Percentiles rank a stretch among this genome's conserved stretches.
Conservation (phyloP, 2,113 vertebrate genomes). For the Ceuthmochares aereus region DNA sequence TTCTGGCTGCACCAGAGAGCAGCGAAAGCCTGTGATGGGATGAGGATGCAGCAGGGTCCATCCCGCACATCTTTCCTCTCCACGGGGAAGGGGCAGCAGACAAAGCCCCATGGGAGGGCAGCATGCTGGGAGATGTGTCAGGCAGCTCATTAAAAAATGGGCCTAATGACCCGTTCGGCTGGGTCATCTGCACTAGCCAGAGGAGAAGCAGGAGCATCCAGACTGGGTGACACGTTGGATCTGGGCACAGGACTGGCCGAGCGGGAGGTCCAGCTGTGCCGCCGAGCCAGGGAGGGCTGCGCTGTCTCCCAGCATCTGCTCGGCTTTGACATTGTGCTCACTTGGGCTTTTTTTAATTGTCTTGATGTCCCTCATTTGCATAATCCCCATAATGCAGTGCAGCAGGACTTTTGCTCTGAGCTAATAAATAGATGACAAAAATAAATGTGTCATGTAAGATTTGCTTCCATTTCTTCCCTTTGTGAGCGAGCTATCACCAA, state of each 20-base stretch:
- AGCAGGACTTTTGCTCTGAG: conserved; percentile 58
- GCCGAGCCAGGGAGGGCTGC: not conserved
- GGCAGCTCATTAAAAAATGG: not conserved
- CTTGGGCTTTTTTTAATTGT: conserved; percentile 40
- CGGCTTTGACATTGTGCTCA: conserved; percentile 20
- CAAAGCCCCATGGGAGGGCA: fast-evolving
- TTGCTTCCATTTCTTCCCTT: conserved; percentile 44
- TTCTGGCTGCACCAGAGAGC: fast-evolving
- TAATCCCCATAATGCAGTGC: conserved; percentile 43
- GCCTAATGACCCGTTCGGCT: not conserved
- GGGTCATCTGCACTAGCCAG: fast-evolving
- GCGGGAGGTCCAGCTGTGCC: not conserved
- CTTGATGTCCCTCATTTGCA: conserved; percentile 57
- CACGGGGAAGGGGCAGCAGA: not conserved
- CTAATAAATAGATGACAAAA: conserved; percentile 66
- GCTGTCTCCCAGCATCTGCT: not conserved
- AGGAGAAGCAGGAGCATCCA: not conserved
- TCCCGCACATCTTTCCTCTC: fast-evolving
- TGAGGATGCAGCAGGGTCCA: not conserved
- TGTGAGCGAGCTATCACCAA: not conserved
- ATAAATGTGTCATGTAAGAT: conserved; percentile 61
- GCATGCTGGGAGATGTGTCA: fast-evolving
- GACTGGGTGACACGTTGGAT: fast-evolving
- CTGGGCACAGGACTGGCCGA: not conserved
- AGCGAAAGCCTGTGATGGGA: fast-evolving